phyloP scores from a whole-genome alignment of 2,888 invertebrate genomes.

The Serripes groenlandicus region DNA sequence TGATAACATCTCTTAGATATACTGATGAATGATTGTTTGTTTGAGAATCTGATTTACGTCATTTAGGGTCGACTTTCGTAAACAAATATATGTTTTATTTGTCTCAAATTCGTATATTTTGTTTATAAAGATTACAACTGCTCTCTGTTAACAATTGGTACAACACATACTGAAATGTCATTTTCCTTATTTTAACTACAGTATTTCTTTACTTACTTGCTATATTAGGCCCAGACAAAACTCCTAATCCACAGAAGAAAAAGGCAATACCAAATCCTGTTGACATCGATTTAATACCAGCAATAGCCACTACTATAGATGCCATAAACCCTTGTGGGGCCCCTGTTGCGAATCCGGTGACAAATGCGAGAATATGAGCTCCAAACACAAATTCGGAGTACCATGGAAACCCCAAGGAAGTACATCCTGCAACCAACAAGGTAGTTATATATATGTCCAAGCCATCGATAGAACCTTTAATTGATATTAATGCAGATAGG shows the following conservation, averaged over 20 bases:
- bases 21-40: too few species aligned
- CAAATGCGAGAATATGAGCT: not conserved
- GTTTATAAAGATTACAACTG: too few species aligned
- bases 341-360: not conserved
- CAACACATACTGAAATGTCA: too few species aligned
- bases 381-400: not conserved
- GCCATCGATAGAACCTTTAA: not conserved
- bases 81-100: too few species aligned
- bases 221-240: not conserved
- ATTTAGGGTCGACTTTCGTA: too few species aligned
- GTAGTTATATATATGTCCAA: not conserved
- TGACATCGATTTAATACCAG: not conserved
- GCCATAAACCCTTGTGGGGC: not conserved
- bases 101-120: too few species aligned
- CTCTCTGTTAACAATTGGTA: too few species aligned
- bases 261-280: not conserved
- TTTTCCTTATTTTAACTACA: too few species aligned
- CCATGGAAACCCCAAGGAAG: not conserved
- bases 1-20: too few species aligned
- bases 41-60: too few species aligned
- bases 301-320: not conserved
- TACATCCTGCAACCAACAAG: not conserved
- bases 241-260: constrained; percentile 3
- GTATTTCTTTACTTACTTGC: not conserved
- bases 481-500: not conserved